A percentile compares a stretch with the other conserved stretches of the same genome.
These are phyloP conservation scores for Theocolax elegans DNA, from an alignment of 1,140 invertebrate species.

Conservation along the genomic window DNA sequence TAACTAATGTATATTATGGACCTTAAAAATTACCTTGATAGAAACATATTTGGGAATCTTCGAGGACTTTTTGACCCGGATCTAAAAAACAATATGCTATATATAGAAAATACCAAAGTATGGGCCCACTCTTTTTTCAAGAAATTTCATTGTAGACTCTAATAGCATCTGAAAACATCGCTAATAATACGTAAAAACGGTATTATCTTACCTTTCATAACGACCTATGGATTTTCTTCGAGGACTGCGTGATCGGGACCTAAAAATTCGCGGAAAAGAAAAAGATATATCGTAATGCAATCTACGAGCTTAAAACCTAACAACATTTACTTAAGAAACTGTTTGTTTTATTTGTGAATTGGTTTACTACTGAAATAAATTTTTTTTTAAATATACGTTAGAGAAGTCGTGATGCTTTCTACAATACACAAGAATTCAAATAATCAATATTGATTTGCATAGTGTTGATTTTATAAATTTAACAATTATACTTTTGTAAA, in stretches of 20 bases:
- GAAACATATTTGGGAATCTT: background rate
- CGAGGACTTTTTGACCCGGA: background rate
- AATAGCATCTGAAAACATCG: constrained; percentile 19
- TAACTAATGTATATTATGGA: background rate
- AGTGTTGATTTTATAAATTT: too few species aligned
- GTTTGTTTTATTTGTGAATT: too few species aligned
- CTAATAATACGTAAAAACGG: background rate
- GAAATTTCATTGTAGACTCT: background rate
- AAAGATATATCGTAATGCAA: constrained; percentile 45
- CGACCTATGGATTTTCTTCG: constrained; percentile 53
- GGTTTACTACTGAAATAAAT: too few species aligned
- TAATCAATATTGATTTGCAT: too few species aligned
- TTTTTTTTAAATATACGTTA: too few species aligned
- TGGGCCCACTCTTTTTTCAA: background rate
- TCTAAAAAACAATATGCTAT: constrained; percentile 6
- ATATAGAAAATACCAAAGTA: background rate
- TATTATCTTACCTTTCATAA: constrained; percentile 58
- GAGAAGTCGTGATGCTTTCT: too few species aligned
- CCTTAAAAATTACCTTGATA: constrained; percentile 8
- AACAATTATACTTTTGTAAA: too few species aligned
- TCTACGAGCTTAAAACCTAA: constrained; percentile 44
- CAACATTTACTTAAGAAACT: constrained; percentile 31
- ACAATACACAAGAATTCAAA: too few species aligned
- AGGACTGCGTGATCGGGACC: constrained; percentile 58
- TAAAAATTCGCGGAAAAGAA: constrained; percentile 55